Base-by-base conservation (phyloP, 1,140 invertebrate species). In the Ceratitis capitata region DNA sequence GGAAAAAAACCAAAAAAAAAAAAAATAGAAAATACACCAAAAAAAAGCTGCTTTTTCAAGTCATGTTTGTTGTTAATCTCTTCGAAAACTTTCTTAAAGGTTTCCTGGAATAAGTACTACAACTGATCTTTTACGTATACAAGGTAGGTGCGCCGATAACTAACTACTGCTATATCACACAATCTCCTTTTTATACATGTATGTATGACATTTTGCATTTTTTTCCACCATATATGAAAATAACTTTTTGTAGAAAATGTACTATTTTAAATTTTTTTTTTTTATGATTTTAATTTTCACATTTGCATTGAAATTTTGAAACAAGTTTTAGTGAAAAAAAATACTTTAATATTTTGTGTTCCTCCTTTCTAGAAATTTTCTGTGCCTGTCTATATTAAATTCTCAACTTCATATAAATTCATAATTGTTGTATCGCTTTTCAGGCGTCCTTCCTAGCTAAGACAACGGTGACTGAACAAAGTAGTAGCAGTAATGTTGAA, bases 31-130 rank as follows among this genome's bases (percentile, higher is more conserved):
- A 32, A 19, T 35, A 14, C 42, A n/a, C 42, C 78, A 82, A 39
- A 82, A 29, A 82, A 84, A 53, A 35, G 82, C 84, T 85, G 84
- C 64, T 85, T 85, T 32, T 45, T 53, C 51, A 84, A 78, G 69
- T 78, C 69, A 78, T 78, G 69, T 74, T 82, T 78, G 61, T 58
- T 88, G 89, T 90, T 91, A 91, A 91, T 91, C 90, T 91, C 90
- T 91, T 89, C 90, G 89, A 87, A 86, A 86, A 87, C 56, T 87
- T 85, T 85, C 84, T 88, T 88, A 91, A 91, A 91, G 90, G 90
- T 91, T 90, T 91, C 90, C 90, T 91, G 90, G 90, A 91, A 89
- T 88, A 91, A 91, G 88, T 91, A 90, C 90, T 90, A 89, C 90
- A 91, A 91, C 90, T 91, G 90, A 91, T 91, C 88, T 88, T 88